Evolutionary conservation across 2,113 vertebrate genomes (phyloP).

Genomic region (Nettapus auritus): DNA sequence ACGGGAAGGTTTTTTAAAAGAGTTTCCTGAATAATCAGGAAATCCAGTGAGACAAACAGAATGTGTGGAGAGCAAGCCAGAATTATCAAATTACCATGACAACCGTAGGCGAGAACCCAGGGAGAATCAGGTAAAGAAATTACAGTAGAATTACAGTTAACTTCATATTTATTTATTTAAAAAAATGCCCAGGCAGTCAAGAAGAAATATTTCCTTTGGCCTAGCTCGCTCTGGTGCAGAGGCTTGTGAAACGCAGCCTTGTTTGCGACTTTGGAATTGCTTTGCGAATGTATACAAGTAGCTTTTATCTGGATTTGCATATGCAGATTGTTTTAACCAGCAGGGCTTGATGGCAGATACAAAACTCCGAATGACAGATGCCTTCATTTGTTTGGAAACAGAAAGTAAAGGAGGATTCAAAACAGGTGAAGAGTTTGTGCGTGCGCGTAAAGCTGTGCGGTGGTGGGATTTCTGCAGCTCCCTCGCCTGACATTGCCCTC

Average conservation of each 20-base stretch:
- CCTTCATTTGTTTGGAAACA: constrained; percentile 14
- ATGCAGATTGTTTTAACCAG: constrained; percentile 36
- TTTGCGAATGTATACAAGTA: constrained; percentile 6
- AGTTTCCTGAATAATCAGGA: constrained; percentile 76
- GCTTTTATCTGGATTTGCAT: constrained; percentile 17
- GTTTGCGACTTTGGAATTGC: constrained; percentile 22
- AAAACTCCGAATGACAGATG: constrained; percentile 30
- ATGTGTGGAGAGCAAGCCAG: constrained; percentile 50
- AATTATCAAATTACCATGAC: constrained; percentile 78
- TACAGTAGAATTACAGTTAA: constrained; percentile 53
- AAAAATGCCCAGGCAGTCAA: not conserved
- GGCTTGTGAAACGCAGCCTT: constrained; percentile 1
- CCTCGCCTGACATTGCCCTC: not conserved
- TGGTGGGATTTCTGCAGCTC: not conserved
- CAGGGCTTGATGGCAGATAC: constrained; percentile 9
- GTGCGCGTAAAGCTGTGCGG: not conserved
- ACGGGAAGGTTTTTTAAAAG: constrained; percentile 51
- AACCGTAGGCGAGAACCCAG: constrained; percentile 74
- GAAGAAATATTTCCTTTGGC: constrained; percentile 51
- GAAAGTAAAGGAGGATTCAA: constrained; percentile 11
- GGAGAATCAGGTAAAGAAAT: constrained; percentile 77
- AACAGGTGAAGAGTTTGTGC: not conserved
- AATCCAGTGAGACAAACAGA: constrained; percentile 72
- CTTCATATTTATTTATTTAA: constrained; percentile 6
- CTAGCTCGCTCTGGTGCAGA: not conserved